phyloP scores from a whole-genome alignment of 2,888 invertebrate genomes.

The Tipula lateralis region DNA sequence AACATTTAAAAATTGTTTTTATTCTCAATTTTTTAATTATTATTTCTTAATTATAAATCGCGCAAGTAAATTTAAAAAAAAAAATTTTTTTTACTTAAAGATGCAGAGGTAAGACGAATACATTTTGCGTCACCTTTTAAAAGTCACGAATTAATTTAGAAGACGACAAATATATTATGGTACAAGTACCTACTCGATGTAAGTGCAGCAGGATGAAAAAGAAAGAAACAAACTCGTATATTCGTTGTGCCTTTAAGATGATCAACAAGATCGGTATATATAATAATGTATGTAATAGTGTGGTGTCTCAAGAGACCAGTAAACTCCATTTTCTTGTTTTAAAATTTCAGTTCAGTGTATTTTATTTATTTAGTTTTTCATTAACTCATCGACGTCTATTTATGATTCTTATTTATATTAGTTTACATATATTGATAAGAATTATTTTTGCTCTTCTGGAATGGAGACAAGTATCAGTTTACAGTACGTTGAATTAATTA shows the following conservation, averaged over 20 bases:
- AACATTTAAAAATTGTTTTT: constrained; percentile 7
- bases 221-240: not conserved
- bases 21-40: constrained; percentile 12
- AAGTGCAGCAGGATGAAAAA: not conserved
- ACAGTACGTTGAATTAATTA: not conserved
- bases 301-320: constrained; percentile 5
- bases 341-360: not conserved
- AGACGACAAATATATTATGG: not conserved
- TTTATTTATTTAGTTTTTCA: not conserved
- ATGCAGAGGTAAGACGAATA: not conserved
- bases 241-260: not conserved
- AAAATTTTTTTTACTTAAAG: not conserved
- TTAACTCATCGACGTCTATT: not conserved
- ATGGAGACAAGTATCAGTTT: not conserved
- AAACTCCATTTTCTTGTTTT: constrained; percentile 19
- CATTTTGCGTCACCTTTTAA: not conserved
- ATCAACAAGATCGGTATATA: not conserved
- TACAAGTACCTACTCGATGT: not conserved
- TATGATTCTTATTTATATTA: not conserved
- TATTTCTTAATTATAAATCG: not conserved
- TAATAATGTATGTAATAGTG: not conserved
- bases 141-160: constrained; percentile 19
- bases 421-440: not conserved
- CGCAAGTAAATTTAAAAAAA: not conserved
- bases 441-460: not conserved